A percentile compares a stretch with the other conserved stretches of the same genome.
phyloP scores from a whole-genome alignment of 2,113 vertebrate genomes.

The Syngnathus floridae region DNA sequence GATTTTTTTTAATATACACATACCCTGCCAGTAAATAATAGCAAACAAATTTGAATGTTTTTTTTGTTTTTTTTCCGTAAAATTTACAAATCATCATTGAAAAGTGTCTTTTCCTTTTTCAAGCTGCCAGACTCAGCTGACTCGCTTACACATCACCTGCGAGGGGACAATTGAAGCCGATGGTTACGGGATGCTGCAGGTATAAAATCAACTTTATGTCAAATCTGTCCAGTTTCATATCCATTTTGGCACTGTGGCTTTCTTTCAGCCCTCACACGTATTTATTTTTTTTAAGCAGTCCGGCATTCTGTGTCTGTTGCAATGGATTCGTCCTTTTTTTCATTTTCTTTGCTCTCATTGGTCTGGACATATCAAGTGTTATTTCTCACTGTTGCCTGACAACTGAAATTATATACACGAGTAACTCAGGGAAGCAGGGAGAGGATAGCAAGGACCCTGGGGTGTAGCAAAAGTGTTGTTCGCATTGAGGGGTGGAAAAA shows the following conservation, averaged over 20 bases:
- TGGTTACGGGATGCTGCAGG: slow-evolving; percentile 94
- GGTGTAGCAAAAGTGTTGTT: slow-evolving; percentile 31
- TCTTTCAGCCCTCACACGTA: slow-evolving; percentile 5
- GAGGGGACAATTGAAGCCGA: slow-evolving; percentile 90
- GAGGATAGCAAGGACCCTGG: slow-evolving; percentile 34
- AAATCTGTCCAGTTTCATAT: not conserved
- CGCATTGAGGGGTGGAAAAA: slow-evolving; percentile 8
- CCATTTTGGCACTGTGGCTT: not conserved
- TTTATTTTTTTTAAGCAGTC: no score
- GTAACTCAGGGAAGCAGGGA: slow-evolving; percentile 57
- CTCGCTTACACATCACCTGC: slow-evolving; percentile 83
- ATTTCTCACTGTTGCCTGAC: slow-evolving; percentile 67
- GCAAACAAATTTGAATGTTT: no score
- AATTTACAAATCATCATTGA: not conserved
- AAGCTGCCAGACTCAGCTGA: slow-evolving; percentile 81
- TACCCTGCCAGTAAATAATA: no score
- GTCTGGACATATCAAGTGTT: slow-evolving; percentile 39
- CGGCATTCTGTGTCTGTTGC: not conserved
- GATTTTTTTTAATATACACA: not conserved
- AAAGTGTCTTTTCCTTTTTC: slow-evolving; percentile 4
- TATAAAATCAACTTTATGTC: slow-evolving; percentile 37
- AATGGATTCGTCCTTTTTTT: not conserved
- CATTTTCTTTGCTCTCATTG: slow-evolving; percentile 31
- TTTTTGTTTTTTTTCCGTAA: no score
- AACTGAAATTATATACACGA: slow-evolving; percentile 71